phyloP scores from a whole-genome alignment of 2,797 vertebrate species.

The Sebastes cheni region DNA sequence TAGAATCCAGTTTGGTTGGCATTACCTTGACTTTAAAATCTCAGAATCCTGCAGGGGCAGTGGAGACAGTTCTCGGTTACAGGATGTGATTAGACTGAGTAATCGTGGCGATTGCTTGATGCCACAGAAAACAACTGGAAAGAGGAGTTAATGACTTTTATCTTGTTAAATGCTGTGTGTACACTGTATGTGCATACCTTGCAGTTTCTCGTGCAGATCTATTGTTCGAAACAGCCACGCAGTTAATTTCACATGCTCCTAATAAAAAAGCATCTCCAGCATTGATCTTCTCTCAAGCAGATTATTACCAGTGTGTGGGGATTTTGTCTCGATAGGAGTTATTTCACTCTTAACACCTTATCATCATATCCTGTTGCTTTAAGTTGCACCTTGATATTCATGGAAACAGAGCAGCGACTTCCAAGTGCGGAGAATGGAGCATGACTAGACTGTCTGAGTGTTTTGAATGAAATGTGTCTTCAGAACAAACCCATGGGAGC shows the following conservation, averaged over 20 bases:
- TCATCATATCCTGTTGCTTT: slow-evolving; percentile 41
- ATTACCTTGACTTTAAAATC: slow-evolving; percentile 83
- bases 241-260: neutral
- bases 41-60: slow-evolving; percentile 73
- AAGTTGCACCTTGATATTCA: slow-evolving; percentile 61
- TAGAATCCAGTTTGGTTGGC: slow-evolving; percentile 81
- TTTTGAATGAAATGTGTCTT: slow-evolving; percentile 73
- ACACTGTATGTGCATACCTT: neutral
- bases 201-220: neutral
- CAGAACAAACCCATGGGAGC: slow-evolving; percentile 63
- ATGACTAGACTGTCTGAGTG: slow-evolving; percentile 61
- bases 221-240: neutral
- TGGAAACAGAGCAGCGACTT: slow-evolving; percentile 46
- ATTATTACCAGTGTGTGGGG: slow-evolving; percentile 36
- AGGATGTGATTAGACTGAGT: slow-evolving; percentile 76
- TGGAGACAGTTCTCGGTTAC: slow-evolving; percentile 69
- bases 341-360: slow-evolving; percentile 48
- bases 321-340: slow-evolving; percentile 26
- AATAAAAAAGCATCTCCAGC: slow-evolving; percentile 20
- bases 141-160: slow-evolving; percentile 29
- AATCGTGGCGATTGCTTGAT: slow-evolving; percentile 55
- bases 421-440: slow-evolving; percentile 43
- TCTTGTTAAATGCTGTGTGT: slow-evolving; percentile 2
- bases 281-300: slow-evolving; percentile 33
- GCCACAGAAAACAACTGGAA: slow-evolving; percentile 47